These are phyloP conservation scores for Phymorhynchus buccinoides DNA, from an alignment of 1,140 invertebrate genomes.

Conservation along the genomic window DNA sequence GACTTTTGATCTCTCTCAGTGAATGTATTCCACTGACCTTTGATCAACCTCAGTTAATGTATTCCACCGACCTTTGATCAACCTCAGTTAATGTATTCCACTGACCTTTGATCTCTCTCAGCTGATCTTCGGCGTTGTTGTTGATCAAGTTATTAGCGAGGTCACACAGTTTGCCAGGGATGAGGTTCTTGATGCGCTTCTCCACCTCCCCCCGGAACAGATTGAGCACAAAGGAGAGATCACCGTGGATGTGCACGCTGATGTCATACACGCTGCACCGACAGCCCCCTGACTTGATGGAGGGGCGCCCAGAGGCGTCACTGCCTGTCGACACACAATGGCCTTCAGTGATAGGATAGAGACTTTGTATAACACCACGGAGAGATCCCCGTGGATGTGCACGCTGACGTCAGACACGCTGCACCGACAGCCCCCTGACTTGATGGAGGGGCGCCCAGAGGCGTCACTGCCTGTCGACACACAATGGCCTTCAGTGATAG, in stretches of 20 bases:
- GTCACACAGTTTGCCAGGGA: slow-evolving; percentile 45
- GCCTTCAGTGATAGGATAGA: too few species aligned
- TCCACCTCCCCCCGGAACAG: slow-evolving; percentile 48
- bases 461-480: too few species aligned
- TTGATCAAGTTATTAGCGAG: slow-evolving; percentile 35
- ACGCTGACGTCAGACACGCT: too few species aligned
- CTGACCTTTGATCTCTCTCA: slow-evolving; percentile 21
- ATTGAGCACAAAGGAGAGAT: slow-evolving; percentile 50
- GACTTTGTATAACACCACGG: too few species aligned
- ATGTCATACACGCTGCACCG: slow-evolving; percentile 42
- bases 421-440: too few species aligned
- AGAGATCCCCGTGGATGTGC: too few species aligned
- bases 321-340: neutral
- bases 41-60: too few species aligned
- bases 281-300: slow-evolving; percentile 40
- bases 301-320: slow-evolving; percentile 25
- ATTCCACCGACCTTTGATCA: too few species aligned
- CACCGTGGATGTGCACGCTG: slow-evolving; percentile 52
- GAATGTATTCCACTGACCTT: too few species aligned
- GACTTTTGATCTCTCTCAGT: too few species aligned
- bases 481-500: too few species aligned
- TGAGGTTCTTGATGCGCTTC: slow-evolving; percentile 38
- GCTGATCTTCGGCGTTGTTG: slow-evolving; percentile 38
- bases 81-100: neutral
- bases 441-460: too few species aligned